Evolutionary conservation across 2,113 vertebrate genomes (phyloP).

Genomic region (Dinomys branickii): DNA sequence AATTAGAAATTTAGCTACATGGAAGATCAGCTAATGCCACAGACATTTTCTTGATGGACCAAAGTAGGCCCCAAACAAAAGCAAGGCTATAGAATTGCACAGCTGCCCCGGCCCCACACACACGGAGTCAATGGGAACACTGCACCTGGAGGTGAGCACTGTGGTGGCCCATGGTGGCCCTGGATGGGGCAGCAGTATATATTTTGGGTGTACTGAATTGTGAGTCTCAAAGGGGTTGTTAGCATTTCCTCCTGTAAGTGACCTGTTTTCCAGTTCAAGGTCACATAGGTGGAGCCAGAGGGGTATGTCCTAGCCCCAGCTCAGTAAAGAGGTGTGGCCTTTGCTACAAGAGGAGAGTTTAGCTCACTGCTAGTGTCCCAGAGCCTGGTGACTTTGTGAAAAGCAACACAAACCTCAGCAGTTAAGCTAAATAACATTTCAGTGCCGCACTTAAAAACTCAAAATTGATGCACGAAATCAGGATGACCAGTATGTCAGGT

Average conservation of each 20-base stretch:
- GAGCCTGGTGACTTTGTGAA: background rate
- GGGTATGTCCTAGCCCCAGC: background rate
- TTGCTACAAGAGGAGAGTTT: background rate
- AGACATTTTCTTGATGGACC: background rate
- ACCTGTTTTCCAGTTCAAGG: background rate
- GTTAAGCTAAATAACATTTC: background rate
- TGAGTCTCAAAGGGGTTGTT: background rate
- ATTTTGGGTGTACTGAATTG: background rate
- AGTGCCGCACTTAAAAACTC: background rate
- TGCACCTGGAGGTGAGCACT: rapidly evolving
- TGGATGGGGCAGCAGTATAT: background rate
- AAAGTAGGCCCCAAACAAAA: background rate
- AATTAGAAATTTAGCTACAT: background rate
- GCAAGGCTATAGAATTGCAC: no score
- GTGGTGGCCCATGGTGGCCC: background rate
- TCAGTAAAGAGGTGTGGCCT: background rate
- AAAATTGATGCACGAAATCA: background rate
- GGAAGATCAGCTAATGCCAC: background rate
- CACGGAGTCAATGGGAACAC: rapidly evolving
- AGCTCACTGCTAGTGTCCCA: background rate
- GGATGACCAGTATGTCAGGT: background rate
- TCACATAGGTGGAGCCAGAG: background rate
- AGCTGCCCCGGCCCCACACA: background rate
- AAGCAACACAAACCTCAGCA: background rate
- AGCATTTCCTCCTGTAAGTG: background rate